phyloP scores from a whole-genome alignment of 2,113 vertebrate species.

The Halcyon malimbica region DNA sequence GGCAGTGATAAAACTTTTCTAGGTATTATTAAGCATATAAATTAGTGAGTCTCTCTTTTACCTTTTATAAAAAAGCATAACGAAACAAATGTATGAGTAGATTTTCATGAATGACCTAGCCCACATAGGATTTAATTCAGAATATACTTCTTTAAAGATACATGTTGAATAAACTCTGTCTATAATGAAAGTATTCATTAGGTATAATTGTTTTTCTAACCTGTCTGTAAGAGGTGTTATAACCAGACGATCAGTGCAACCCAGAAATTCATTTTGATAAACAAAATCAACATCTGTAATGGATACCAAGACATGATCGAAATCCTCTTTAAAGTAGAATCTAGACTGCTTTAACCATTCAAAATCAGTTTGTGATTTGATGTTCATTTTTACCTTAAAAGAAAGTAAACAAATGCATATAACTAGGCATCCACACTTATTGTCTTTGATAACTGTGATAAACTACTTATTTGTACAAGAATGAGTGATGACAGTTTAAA shows the following conservation, averaged over 20 bases:
- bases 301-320: slow-evolving; percentile 80
- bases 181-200: not conserved
- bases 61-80: not conserved
- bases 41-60: not conserved
- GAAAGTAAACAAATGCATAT: not conserved
- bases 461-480: not conserved
- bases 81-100: not conserved
- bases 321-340: slow-evolving; percentile 89
- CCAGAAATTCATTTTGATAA: slow-evolving; percentile 93
- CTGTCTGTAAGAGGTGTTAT: slow-evolving; percentile 93
- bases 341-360: slow-evolving; percentile 93
- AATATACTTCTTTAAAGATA: not conserved
- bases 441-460: not conserved
- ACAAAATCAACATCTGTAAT: slow-evolving; percentile 92
- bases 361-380: slow-evolving; percentile 83
- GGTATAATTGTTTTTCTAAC: slow-evolving; percentile 53
- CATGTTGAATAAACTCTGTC: not conserved
- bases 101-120: not conserved
- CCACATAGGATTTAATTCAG: not conserved
- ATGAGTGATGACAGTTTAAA: not conserved
- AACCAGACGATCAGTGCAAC: slow-evolving; percentile 91
- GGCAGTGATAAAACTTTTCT: not conserved
- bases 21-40: not conserved
- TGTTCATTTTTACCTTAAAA: slow-evolving; percentile 85
- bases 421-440: not conserved